Evolutionary conservation across 2,797 vertebrate genomes (phyloP), one percentile per base, ranked within the genome.

Genomic region (Chiroxiphia lanceolata): DNA sequence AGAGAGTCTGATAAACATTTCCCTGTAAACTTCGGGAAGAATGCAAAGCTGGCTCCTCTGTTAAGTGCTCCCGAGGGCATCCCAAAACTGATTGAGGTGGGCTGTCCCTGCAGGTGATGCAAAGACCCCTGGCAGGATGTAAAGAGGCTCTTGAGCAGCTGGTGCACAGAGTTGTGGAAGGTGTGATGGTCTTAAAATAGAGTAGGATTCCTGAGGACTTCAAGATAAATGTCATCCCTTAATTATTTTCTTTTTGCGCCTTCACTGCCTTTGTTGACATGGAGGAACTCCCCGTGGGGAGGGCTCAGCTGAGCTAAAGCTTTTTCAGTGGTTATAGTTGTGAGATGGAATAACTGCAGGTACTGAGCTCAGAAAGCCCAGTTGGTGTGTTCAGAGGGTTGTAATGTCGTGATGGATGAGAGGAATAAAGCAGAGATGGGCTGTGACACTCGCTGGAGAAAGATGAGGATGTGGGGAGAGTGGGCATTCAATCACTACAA

Each of bases 331-430:
- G 11, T 31, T 54, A 4, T 2, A 53, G 36, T 44, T 76, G 13
- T 57, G 69, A 44, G 61, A 9, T 50, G 45, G 67, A 61, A 86
- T 44, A 86, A 15, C 1, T 91, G 79, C 19, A 57, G 65, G 3
- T 3, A 7, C 5, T 0, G 14, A 79, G 61, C 10, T 64, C 11
- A n/a, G 61, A 15, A 42, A 34, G 10, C 10, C 10, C 38, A 47
- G 36, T 26, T 82, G 64, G 22, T 22, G 11, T 17, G 18, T 25
- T 44, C 51, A 15, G 44, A 29, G 44, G 61, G 18, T 53, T 22
- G 45, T 59, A 5, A 14, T 13, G 23, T 47, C 1, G 0, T 21
- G 60, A 22, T 0, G 0, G 61, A 2, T 23, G 29, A 40, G 71
- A 56, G 45, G 2, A 4, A 1, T 15, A 33, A 57, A 57, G 47